These are phyloP conservation scores for Clostera curtula DNA, from an alignment of 2,888 invertebrate genomes.

Conservation along the genomic window DNA sequence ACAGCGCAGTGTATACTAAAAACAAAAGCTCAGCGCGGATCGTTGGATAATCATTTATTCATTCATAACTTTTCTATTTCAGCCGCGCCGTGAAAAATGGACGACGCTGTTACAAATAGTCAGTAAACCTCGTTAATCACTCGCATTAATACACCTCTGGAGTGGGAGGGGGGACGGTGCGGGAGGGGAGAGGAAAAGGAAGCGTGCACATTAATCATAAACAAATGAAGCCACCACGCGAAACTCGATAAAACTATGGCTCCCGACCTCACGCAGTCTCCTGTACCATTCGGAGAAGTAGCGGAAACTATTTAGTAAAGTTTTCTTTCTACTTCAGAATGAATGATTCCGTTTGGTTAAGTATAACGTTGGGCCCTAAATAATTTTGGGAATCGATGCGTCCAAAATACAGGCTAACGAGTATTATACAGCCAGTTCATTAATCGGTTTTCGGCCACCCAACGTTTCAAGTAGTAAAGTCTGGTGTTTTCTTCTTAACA, in stretches of 20 bases:
- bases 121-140: conserved; percentile 7
- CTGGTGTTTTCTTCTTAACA: too few relatives aligned
- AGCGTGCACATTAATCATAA: conserved; percentile 19
- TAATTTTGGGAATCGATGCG: too few relatives aligned
- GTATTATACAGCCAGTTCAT: too few relatives aligned
- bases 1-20: too few relatives aligned
- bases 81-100: neutral
- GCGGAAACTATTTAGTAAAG: too few relatives aligned
- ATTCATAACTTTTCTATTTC: neutral
- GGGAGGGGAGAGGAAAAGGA: conserved; percentile 1
- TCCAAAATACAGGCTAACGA: too few relatives aligned
- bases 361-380: too few relatives aligned
- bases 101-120: neutral
- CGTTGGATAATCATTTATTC: neutral
- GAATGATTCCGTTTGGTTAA: too few relatives aligned
- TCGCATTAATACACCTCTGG: conserved; percentile 5
- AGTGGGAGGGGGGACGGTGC: conserved; percentile 1
- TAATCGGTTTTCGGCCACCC: too few relatives aligned
- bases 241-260: conserved; percentile 34
- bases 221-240: conserved; percentile 13
- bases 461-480: too few relatives aligned
- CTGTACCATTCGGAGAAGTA: neutral
- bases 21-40: too few relatives aligned
- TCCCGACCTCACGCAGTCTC: conserved; percentile 9
- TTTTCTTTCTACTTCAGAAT: too few relatives aligned